A percentile compares a stretch with the other conserved stretches of the same genome.
Conservation (phyloP, 2,797 vertebrate species). For the Etheostoma perlongum region DNA sequence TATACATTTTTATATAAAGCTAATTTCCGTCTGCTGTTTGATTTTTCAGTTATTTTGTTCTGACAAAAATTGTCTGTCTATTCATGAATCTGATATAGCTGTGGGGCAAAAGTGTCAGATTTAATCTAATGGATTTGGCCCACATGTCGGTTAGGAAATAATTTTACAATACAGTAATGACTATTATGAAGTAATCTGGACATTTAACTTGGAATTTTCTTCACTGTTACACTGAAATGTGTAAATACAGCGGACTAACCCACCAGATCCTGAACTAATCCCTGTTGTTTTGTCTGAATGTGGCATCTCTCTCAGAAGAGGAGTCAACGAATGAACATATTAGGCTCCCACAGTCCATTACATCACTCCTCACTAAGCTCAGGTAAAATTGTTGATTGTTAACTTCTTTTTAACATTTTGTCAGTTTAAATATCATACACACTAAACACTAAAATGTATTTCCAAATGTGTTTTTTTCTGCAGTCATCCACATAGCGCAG, state of each 20-base stretch:
- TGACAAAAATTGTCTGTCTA: not conserved
- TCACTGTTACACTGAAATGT: not conserved
- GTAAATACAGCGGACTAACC: not conserved
- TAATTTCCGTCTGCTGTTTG: not conserved
- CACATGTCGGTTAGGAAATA: too few species aligned
- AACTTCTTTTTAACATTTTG: not conserved
- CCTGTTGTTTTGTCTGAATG: slow-evolving; percentile 48
- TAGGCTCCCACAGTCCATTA: slow-evolving; percentile 94
- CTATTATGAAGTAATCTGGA: too few species aligned
- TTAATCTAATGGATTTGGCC: too few species aligned
- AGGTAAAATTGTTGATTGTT: slow-evolving; percentile 82
- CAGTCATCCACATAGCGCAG: slow-evolving; percentile 98
- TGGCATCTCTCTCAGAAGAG: slow-evolving; percentile 89
- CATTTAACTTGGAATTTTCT: not conserved
- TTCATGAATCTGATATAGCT: slow-evolving; percentile 2
- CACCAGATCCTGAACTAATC: slow-evolving; percentile 48
- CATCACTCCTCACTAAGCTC: slow-evolving; percentile 93
- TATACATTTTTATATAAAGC: slow-evolving; percentile 10
- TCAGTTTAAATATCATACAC: not conserved
- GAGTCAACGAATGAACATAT: slow-evolving; percentile 93
- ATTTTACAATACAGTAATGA: not conserved
- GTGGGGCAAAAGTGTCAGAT: not conserved
- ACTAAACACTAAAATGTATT: not conserved
- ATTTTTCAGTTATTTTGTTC: not conserved
- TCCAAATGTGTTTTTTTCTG: not conserved